Base-by-base conservation (phyloP, 2,797 vertebrate species). In the Xenopus petersii region DNA sequence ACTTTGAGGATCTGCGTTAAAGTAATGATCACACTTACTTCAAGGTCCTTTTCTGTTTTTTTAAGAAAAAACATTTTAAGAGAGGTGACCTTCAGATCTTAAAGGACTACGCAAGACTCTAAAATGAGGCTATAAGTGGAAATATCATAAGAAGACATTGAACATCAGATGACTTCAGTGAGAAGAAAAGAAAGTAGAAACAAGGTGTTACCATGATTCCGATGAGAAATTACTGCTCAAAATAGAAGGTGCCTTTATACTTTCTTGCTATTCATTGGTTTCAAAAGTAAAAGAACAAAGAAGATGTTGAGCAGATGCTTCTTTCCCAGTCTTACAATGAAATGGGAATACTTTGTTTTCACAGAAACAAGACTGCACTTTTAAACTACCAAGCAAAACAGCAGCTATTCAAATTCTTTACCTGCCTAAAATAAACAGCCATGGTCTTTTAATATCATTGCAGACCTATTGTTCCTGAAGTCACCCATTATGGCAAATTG, bases 301-400 rank as follows among this genome's bases (percentile, higher is more conserved):
- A 56, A 73, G 60, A n/a, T 26, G 71, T 49, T 61, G 62, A 77
- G 30, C 74, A 68, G 69, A 73, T 70, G 16, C 26, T 55, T 51
- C n/a, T 67, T n/a, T 9, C 24, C 15, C 51, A 69, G 33, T 33
- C 36, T 76, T 12, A 72, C 51, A 75, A 79, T 68, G 46, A 72
- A 58, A 73, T 13, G 58, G 69, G 76, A 69, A 70, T 61, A 65
- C 76, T 73, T 78, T 78, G 76, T 78, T 78, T 78, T 78, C 76
- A 26, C 17, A 73, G 71, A 78, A 79, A 74, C 61, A 73, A 48
- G 36, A 47, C 70, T 36, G 56, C 17, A 69, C 60, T 68, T 80
- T 65, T 67, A 12, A 48, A 69, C 76, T 51, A 69, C 36, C 75
- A 24, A 64, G 70, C 65, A 73, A 73, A 78, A 78, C 71, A 70